Evolutionary conservation across 2,113 vertebrate species (phyloP), one percentile per base, ranked within the genome.

Genomic region (Nothocercus julius): DNA sequence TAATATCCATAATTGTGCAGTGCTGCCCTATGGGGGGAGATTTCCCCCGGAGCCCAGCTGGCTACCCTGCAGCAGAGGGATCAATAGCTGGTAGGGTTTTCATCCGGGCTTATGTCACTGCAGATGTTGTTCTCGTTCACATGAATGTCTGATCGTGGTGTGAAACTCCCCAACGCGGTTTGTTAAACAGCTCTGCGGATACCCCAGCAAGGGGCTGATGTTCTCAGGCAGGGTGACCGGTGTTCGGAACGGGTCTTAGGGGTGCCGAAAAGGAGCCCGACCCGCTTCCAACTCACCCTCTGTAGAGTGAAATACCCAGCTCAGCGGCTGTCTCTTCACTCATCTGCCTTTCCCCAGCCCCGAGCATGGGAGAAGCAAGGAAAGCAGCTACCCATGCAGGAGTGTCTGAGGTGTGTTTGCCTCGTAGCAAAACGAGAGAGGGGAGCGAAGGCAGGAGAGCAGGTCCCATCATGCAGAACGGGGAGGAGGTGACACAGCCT

Each of bases 81-180:
- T 94, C 95, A 56, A 92, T 96, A 94, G 86, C 61, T 66, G 86
- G 91, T 95, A 87, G 61, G 85, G 79, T 82, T 95, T 85, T 77
- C 70, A 20, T 44, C 42, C 45, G 82, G 86, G 87, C 77, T 83
- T 15, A 69, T 88, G 82, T 88, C 74, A 38, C 79, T 36, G 36
- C 1, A 14, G 75, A 64, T 80, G 88, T 84, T 87, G 53, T 63
- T 91, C 69, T 63, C 56, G 36, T 24, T 75, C 93, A n/a, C 86
- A 62, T 69, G 59, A 90, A 95, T 4, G 16, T 81, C 89, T 76
- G 62, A 19, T 87, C 87, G 38, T 80, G 76, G 79, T 84, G 85
- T 45, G 61, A 95, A 88, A 51, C 32, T 56, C 82, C 90, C 36
- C 58, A 47, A 49, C 73, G 87, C 69, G 87, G 21, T 56, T 92